These are phyloP conservation scores for Enteromius anoplus DNA, from an alignment of 2,797 vertebrate genomes.

Conservation along the genomic window DNA sequence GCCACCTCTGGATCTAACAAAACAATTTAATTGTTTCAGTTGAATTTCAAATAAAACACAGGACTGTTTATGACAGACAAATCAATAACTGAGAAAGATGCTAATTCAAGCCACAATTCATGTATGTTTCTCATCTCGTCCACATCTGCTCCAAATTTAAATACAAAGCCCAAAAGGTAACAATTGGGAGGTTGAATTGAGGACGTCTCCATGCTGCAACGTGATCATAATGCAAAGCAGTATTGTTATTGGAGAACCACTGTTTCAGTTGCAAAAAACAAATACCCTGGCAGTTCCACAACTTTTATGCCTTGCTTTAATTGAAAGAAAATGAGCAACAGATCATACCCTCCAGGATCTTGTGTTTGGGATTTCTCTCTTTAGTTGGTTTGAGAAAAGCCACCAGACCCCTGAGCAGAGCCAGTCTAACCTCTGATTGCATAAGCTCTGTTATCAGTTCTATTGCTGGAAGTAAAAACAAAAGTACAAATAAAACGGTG, in stretches of 20 bases:
- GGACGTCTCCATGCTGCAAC: neutral
- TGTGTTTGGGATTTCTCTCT: constrained; percentile 57
- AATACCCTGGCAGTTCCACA: neutral
- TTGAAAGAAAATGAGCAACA: constrained; percentile 13
- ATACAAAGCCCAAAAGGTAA: constrained; percentile 18
- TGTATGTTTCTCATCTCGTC: neutral
- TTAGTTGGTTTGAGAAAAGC: constrained; percentile 72
- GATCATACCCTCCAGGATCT: constrained; percentile 70
- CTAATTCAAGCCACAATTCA: constrained; percentile 23
- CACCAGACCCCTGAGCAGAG: constrained; percentile 78
- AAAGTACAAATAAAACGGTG: neutral
- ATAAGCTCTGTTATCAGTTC: constrained; percentile 78
- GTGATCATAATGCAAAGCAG: constrained; percentile 14
- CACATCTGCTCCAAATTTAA: neutral
- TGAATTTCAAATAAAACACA: constrained; percentile 7
- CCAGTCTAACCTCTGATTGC: constrained; percentile 67
- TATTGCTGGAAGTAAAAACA: constrained; percentile 68
- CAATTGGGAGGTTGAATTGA: constrained; percentile 5
- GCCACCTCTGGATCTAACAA: constrained; percentile 64
- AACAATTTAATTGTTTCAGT: neutral
- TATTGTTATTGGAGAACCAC: constrained; percentile 6
- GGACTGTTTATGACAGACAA: neutral
- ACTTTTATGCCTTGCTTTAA: constrained; percentile 10
- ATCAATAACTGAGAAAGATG: constrained; percentile 12
- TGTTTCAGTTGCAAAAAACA: constrained; percentile 21